These are phyloP conservation scores for Mythimna vitellina DNA, from an alignment of 2,888 invertebrate genomes.

Conservation along the genomic window DNA sequence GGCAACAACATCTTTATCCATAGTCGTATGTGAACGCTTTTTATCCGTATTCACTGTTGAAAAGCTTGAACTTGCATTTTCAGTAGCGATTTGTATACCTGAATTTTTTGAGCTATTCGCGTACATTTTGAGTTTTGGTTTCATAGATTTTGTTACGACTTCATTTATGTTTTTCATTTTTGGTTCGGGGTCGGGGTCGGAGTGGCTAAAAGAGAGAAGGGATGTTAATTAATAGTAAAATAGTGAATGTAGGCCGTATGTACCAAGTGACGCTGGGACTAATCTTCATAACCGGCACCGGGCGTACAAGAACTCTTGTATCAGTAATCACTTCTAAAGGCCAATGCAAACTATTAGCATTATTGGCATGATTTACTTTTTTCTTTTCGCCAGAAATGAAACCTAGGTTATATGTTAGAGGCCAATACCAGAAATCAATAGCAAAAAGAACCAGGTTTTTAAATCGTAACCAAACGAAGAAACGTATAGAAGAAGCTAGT, in stretches of 20 bases:
- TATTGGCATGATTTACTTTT: no score
- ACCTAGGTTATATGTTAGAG: no score
- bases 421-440: no score
- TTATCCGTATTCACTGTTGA: constrained; percentile 58
- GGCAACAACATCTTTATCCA: constrained; percentile 78
- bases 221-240: background rate
- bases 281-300: background rate
- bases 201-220: constrained; percentile 62
- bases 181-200: constrained; percentile 64
- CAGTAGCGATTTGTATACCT: constrained; percentile 68
- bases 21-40: constrained; percentile 53
- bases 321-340: background rate
- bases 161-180: constrained; percentile 58
- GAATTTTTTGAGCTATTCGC: constrained; percentile 72
- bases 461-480: no score
- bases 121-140: constrained; percentile 69
- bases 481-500: no score
- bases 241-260: background rate
- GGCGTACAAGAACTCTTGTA: background rate
- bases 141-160: constrained; percentile 58
- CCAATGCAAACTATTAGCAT: no score
- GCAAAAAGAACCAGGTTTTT: no score
- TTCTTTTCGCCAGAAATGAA: no score
- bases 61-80: constrained; percentile 73
- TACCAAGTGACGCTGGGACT: no score